Conservation (phyloP, 1,140 invertebrate species). For the Kradibia gibbosae region DNA sequence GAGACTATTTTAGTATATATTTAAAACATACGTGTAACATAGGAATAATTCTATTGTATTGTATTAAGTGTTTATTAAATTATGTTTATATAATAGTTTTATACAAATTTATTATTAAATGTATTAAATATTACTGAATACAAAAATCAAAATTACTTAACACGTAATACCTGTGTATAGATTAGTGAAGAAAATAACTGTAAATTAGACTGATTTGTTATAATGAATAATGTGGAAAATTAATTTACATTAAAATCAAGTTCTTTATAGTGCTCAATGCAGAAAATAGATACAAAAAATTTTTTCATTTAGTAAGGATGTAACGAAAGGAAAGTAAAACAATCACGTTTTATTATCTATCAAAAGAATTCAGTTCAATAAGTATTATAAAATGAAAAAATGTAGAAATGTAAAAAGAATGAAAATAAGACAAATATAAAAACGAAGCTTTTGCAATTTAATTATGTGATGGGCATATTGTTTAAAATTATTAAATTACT, state of each 20-base stretch:
- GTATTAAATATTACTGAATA: background rate
- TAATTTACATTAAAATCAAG: background rate
- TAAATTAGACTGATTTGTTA: background rate
- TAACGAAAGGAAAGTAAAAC: background rate
- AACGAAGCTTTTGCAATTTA: constrained; percentile 31
- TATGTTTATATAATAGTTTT: too few species aligned
- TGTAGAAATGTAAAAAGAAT: background rate
- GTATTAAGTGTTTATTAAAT: too few species aligned
- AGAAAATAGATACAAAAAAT: background rate
- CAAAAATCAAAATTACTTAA: background rate
- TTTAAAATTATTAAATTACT: too few species aligned
- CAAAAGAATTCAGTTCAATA: background rate
- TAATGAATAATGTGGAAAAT: background rate
- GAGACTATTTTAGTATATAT: too few species aligned
- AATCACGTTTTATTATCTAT: constrained; percentile 6
- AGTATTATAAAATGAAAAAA: constrained; percentile 8
- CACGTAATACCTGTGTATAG: background rate
- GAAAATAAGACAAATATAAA: constrained; percentile 6
- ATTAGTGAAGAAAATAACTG: background rate
- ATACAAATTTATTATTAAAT: background rate
- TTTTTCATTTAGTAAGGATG: background rate
- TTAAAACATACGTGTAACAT: too few species aligned
- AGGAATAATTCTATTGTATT: too few species aligned
- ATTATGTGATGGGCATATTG: background rate
- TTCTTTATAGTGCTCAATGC: background rate